Evolutionary conservation across 2,113 vertebrate species (phyloP).

Genomic region (Rhabdornis inornatus): DNA sequence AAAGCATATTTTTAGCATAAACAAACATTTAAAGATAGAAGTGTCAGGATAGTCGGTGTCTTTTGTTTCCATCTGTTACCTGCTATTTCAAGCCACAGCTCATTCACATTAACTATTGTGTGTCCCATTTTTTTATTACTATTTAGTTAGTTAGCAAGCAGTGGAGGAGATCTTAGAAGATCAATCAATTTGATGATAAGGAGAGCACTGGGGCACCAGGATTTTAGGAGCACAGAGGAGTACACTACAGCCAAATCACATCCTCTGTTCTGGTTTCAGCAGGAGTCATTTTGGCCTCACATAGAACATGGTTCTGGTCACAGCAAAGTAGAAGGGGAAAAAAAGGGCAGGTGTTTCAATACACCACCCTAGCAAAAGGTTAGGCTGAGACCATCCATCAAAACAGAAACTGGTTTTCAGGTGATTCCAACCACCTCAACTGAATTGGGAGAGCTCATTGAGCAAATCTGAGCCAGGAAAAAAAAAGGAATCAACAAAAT

Average conservation of each 20-base stretch:
- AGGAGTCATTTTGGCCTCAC: background rate
- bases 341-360: background rate
- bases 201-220: background rate
- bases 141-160: background rate
- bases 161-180: background rate
- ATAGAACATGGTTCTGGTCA: background rate
- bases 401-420: background rate
- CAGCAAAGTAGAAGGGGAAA: background rate
- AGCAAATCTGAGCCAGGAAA: slow-evolving; percentile 3
- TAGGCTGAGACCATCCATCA: background rate
- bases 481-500: background rate
- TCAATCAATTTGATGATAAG: background rate
- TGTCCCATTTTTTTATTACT: background rate
- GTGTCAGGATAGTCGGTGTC: background rate
- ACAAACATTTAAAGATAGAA: slow-evolving; percentile 66
- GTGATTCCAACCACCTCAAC: background rate
- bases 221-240: background rate
- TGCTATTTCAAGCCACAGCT: slow-evolving; percentile 37
- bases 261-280: background rate
- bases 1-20: slow-evolving; percentile 62
- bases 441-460: background rate
- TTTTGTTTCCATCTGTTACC: slow-evolving; percentile 60
- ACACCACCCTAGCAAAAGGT: background rate
- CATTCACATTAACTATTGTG: slow-evolving; percentile 29
- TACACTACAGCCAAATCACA: background rate